These are phyloP conservation scores for Zophobas atratus DNA, from an alignment of 1,140 invertebrate genomes.

Conservation along the genomic window DNA sequence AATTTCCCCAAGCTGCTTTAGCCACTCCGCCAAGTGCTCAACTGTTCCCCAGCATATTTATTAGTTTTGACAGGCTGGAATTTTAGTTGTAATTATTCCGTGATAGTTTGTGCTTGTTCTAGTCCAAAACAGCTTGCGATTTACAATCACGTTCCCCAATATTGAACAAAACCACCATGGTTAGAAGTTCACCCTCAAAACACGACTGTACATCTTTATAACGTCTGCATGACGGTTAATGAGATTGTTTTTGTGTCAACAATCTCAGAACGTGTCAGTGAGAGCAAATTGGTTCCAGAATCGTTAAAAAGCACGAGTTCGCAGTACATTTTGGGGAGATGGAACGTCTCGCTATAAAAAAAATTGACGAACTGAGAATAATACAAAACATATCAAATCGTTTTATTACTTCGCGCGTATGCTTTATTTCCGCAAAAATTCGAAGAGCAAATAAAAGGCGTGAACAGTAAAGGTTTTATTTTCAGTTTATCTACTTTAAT, in stretches of 20 bases:
- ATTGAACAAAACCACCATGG: constrained; percentile 24
- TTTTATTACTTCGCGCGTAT: constrained; percentile 24
- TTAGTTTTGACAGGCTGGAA: background rate
- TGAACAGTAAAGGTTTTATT: constrained; percentile 24
- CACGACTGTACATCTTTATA: constrained; percentile 28
- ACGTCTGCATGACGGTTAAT: constrained; percentile 21
- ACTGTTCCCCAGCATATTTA: no score
- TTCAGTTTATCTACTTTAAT: constrained; percentile 20
- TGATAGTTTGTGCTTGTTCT: constrained; percentile 8
- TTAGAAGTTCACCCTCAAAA: constrained; percentile 20
- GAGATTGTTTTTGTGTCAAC: constrained; percentile 33
- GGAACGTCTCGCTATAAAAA: constrained; percentile 1
- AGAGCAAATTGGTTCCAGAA: constrained; percentile 8
- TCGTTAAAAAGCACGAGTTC: constrained; percentile 23
- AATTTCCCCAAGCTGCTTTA: no score
- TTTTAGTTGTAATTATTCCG: constrained; percentile 17
- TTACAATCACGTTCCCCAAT: constrained; percentile 20
- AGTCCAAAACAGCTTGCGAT: constrained; percentile 3
- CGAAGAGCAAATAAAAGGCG: constrained; percentile 22
- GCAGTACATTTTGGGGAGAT: background rate
- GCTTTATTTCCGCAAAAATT: constrained; percentile 27
- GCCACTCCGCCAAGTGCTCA: no score
- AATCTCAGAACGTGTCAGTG: constrained; percentile 20
- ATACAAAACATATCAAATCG: constrained; percentile 34
- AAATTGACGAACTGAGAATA: constrained; percentile 34